These are phyloP conservation scores for Tachystola acroxantha DNA, from an alignment of 2,888 invertebrate genomes.

Conservation along the genomic window DNA sequence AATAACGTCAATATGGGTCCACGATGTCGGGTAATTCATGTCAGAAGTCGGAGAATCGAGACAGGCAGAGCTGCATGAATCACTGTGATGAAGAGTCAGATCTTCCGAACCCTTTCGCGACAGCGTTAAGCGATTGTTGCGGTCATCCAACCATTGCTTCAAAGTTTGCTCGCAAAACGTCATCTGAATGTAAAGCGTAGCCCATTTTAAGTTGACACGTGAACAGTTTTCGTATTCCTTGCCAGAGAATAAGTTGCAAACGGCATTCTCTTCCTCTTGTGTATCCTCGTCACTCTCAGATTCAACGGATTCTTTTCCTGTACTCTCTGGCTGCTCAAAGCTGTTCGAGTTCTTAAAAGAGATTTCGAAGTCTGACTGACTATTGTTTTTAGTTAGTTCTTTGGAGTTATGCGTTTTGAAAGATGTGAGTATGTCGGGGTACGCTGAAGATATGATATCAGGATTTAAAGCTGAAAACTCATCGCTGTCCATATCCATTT, in stretches of 20 bases:
- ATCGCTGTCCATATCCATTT: constrained; percentile 59
- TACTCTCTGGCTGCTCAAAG: constrained; percentile 36
- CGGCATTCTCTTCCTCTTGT: constrained; percentile 42
- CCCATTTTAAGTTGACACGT: constrained; percentile 78
- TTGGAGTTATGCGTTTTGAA: constrained; percentile 71
- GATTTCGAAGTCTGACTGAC: constrained; percentile 60
- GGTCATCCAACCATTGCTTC: constrained; percentile 84
- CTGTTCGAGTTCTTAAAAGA: constrained; percentile 60
- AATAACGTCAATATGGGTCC: constrained; percentile 64
- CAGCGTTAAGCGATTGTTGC: constrained; percentile 63
- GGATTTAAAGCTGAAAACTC: constrained; percentile 40
- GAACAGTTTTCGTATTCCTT: constrained; percentile 61
- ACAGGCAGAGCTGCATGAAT: constrained; percentile 46
- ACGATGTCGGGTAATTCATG: constrained; percentile 42
- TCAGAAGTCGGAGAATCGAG: constrained; percentile 39
- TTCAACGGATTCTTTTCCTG: constrained; percentile 41
- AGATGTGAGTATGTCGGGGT: constrained; percentile 60
- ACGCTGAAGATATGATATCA: constrained; percentile 44
- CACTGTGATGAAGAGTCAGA: constrained; percentile 46
- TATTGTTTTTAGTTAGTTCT: constrained; percentile 49
- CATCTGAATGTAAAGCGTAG: constrained; percentile 91
- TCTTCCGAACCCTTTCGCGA: constrained; percentile 56
- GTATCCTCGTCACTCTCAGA: constrained; percentile 49
- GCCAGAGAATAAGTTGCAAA: constrained; percentile 46
- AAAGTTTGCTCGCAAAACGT: constrained; percentile 87